A percentile compares a stretch with the other conserved stretches of the same genome.
These are phyloP conservation scores for Hypselothyrea guttata DNA, from an alignment of 2,888 invertebrate species.

Conservation along the genomic window DNA sequence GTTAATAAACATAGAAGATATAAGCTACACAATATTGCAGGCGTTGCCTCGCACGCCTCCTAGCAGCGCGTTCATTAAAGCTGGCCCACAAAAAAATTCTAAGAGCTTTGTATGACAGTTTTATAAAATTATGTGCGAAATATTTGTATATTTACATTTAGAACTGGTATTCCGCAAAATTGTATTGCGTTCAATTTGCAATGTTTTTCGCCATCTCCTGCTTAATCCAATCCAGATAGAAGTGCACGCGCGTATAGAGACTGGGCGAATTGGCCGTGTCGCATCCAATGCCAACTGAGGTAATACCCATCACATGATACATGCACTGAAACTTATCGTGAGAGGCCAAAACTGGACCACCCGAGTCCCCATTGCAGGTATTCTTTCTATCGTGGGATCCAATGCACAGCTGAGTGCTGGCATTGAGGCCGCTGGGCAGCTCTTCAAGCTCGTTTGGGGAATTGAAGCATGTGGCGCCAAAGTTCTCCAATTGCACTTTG, in stretches of 20 bases:
- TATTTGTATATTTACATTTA: too few species aligned
- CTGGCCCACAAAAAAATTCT: too few species aligned
- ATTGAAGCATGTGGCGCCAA: conserved; percentile 61
- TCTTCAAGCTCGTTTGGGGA: conserved; percentile 32
- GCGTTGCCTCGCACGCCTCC: too few species aligned
- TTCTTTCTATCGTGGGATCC: conserved; percentile 63
- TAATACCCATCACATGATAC: conserved; percentile 70
- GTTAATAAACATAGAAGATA: too few species aligned
- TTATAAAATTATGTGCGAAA: too few species aligned
- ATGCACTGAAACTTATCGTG: conserved; percentile 67
- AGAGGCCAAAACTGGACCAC: conserved; percentile 70
- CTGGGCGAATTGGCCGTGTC: conserved; percentile 66
- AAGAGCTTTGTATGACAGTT: too few species aligned
- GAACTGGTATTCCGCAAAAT: too few species aligned
- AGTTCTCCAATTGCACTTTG: conserved; percentile 83
- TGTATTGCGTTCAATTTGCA: not conserved
- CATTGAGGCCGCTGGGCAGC: conserved; percentile 60
- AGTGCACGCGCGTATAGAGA: conserved; percentile 69
- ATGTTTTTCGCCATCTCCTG: conserved; percentile 31
- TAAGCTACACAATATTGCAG: too few species aligned
- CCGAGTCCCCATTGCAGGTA: conserved; percentile 77
- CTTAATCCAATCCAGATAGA: conserved; percentile 72
- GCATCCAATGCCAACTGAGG: conserved; percentile 65
- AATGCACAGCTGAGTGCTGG: conserved; percentile 66
- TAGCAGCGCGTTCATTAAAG: too few species aligned